These are phyloP conservation scores for Eospalax fontanierii DNA, from an alignment of 2,797 vertebrate genomes.

Conservation along the genomic window DNA sequence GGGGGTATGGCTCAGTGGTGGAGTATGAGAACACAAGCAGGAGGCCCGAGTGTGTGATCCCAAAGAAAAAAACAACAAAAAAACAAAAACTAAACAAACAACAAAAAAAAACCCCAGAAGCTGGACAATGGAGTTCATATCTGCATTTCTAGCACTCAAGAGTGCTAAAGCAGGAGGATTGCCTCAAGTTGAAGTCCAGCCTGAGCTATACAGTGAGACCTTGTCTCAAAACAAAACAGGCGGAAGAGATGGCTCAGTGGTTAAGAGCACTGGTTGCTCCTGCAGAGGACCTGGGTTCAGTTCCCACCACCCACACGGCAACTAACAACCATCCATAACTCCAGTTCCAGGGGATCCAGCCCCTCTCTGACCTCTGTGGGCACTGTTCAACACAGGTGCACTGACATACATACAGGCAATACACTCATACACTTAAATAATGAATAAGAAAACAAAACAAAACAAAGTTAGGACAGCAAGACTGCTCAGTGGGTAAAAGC, in stretches of 20 bases:
- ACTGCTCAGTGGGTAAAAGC: not conserved
- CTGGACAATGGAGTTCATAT: rapidly evolving
- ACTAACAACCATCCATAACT: too few relatives aligned
- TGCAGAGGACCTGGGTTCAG: too few relatives aligned
- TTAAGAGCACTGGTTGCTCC: too few relatives aligned
- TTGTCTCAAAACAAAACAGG: not conserved
- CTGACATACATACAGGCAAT: too few relatives aligned
- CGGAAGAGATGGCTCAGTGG: too few relatives aligned
- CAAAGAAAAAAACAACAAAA: too few relatives aligned
- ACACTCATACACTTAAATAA: not conserved
- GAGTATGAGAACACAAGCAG: not conserved
- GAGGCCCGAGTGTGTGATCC: not conserved
- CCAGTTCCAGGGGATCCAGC: too few relatives aligned
- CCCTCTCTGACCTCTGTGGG: too few relatives aligned
- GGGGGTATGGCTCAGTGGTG: too few relatives aligned
- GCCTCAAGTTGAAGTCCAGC: not conserved
- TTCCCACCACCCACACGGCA: too few relatives aligned
- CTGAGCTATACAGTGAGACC: not conserved
- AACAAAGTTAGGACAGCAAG: not conserved
- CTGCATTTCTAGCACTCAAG: not conserved
- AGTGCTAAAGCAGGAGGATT: not conserved
- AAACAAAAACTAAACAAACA: too few relatives aligned
- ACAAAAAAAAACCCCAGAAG: not conserved
- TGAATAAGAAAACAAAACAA: not conserved
- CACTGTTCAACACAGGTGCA: too few relatives aligned